Percentiles rank a stretch among this genome's conserved stretches.
Conservation (phyloP, 2,888 invertebrate species). For the Leucoma salicis region DNA sequence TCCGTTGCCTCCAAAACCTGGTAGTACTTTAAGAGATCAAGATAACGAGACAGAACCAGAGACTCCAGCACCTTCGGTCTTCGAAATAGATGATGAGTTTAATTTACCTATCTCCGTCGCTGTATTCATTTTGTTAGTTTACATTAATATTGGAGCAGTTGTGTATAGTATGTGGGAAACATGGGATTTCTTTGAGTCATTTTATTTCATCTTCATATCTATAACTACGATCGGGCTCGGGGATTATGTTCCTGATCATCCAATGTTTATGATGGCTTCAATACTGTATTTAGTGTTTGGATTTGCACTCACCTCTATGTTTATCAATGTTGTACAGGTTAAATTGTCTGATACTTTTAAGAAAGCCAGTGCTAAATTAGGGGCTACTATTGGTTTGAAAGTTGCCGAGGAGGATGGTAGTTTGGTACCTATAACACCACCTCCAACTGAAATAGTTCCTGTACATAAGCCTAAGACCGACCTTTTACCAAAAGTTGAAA, state of each 20-base stretch:
- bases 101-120: constrained; percentile 96
- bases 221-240: constrained; percentile 99
- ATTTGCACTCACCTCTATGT: constrained; percentile 97
- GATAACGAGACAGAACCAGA: constrained; percentile 83
- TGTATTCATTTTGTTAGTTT: constrained; percentile 89
- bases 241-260: constrained; percentile 94
- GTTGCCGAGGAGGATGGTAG: constrained; percentile 87
- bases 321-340: constrained; percentile 97
- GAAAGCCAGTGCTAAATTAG: constrained; percentile 91
- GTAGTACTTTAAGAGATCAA: constrained; percentile 45
- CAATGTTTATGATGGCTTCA: constrained; percentile 93
- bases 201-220: constrained; percentile 98
- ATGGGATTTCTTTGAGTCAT: constrained; percentile 96
- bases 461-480: constrained; percentile 58
- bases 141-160: constrained; percentile 93
- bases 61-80: constrained; percentile 89
- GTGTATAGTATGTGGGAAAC: constrained; percentile 89
- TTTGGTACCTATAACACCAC: constrained; percentile 68
- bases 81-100: constrained; percentile 95
- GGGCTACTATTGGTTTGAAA: constrained; percentile 90
- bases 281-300: constrained; percentile 97
- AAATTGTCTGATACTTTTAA: constrained; percentile 90
- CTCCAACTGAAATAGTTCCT: constrained; percentile 64
- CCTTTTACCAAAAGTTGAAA: constrained; percentile 21
- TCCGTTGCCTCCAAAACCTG: constrained; percentile 69